Base-by-base conservation (phyloP, 2,888 invertebrate genomes). In the Zhuqinia jingwanae region DNA sequence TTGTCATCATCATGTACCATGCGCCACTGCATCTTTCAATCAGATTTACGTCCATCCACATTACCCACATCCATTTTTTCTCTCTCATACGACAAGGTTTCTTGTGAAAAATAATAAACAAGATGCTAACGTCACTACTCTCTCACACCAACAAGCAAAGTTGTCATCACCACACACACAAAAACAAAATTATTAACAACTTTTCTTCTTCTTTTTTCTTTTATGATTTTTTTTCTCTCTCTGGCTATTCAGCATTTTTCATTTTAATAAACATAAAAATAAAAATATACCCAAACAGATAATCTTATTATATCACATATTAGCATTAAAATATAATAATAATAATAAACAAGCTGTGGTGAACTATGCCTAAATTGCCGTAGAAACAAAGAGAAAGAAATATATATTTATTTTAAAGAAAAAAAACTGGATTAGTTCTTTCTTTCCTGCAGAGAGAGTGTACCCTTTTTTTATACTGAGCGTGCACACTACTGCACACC, bases 281-380 rank as follows among this genome's bases (percentile, higher is more conserved):
- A n/a, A n/a, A n/a, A n/a, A n/a, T n/a, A n/a, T n/a, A n/a, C n/a
- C n/a, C n/a, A n/a, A n/a, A n/a, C n/a, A n/a, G n/a, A n/a, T n/a
- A n/a, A n/a, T n/a, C n/a, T 60, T 25, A 25, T 6, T 25, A 25
- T 47, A 47, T 25, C 47, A 47, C 47, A 47, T 25, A 70, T 70
- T 70, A 70, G 47, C 70, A 70, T 68, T 68, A n/a, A n/a, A n/a
- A 36, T 70, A 70, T 47, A 70, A n/a, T 47, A 5, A 20, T 17
- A 20, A 22, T 20, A 65, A 65, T 36, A 30, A 65, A n/a, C n/a
- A 30, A n/a, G 65, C 25, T 6, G 25, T 47, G 58, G 77, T 85
- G 77, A 85, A 84, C 77, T 85, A 85, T 85, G 84, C 56, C 25
- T 70, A 47, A 47, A 47, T 47, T 36, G 47, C n/a, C 47, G 47